phyloP scores from a whole-genome alignment of 2,888 invertebrate species.

The Scaptomyza polygonia region DNA sequence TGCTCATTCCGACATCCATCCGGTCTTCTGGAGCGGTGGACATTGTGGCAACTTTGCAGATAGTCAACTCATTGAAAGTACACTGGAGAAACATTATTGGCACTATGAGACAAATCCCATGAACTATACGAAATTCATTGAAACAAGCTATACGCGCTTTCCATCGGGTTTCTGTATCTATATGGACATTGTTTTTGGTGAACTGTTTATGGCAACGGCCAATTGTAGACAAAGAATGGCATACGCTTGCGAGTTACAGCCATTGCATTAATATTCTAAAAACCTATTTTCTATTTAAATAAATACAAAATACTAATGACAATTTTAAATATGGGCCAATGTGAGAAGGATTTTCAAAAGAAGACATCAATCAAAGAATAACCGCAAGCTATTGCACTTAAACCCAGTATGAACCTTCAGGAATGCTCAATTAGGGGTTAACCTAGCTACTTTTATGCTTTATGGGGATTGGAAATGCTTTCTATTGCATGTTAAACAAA shows the following conservation, averaged over 20 bases:
- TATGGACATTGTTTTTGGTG: slow-evolving; percentile 30
- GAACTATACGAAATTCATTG: slow-evolving; percentile 54
- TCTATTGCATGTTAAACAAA: too few species aligned
- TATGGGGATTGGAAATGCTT: too few species aligned
- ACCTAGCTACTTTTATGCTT: too few species aligned
- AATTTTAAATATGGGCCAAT: too few species aligned
- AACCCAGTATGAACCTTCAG: too few species aligned
- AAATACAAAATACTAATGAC: too few species aligned
- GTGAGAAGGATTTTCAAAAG: too few species aligned
- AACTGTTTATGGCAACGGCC: slow-evolving; percentile 42
- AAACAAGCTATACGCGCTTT: not conserved
- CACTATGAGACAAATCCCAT: slow-evolving; percentile 53
- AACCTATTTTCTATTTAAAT: too few species aligned
- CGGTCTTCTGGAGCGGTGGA: slow-evolving; percentile 60
- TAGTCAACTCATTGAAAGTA: slow-evolving; percentile 2
- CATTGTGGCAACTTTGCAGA: slow-evolving; percentile 55
- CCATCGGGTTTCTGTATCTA: slow-evolving; percentile 50
- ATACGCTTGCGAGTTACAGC: slow-evolving; percentile 55
- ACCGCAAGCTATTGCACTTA: too few species aligned
- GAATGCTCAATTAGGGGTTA: too few species aligned
- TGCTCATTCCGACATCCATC: slow-evolving; percentile 48
- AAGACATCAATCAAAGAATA: too few species aligned
- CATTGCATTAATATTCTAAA: not conserved
- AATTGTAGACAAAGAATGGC: slow-evolving; percentile 42
- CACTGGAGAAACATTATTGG: slow-evolving; percentile 58